Conservation (phyloP, 2,888 invertebrate species). For the Trichopoda pennipes region DNA sequence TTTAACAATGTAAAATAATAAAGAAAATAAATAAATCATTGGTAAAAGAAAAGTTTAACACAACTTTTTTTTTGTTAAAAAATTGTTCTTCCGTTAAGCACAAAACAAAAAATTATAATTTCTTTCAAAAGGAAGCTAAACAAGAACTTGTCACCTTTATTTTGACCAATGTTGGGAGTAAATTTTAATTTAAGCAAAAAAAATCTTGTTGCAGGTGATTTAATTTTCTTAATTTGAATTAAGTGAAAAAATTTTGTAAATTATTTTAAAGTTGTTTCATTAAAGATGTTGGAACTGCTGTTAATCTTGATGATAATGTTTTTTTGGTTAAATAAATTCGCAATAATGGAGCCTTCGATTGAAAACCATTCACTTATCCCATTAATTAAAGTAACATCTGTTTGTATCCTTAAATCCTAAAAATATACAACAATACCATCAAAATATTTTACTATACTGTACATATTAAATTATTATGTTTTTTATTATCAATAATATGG, state of each 20-base stretch:
- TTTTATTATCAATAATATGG: neutral
- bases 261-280: slow-evolving; percentile 6
- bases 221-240: neutral
- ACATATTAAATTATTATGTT: neutral
- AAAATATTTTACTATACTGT: neutral
- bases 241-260: neutral
- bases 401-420: slow-evolving; percentile 21
- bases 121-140: neutral
- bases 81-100: slow-evolving; percentile 36
- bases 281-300: slow-evolving; percentile 4
- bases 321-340: slow-evolving; percentile 20
- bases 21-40: slow-evolving; percentile 16
- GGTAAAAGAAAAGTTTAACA: slow-evolving; percentile 17
- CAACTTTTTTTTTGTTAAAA: neutral
- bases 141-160: slow-evolving; percentile 10
- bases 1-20: slow-evolving; percentile 21
- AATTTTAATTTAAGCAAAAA: neutral
- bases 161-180: neutral
- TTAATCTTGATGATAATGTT: slow-evolving; percentile 4
- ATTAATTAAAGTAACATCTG: neutral
- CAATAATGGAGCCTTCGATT: slow-evolving; percentile 48
- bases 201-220: neutral
- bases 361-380: neutral
- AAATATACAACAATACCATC: slow-evolving; percentile 24
- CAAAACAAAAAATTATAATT: neutral